Conservation (phyloP, 2,888 invertebrate species). For the Drosophila sordidapex region DNA sequence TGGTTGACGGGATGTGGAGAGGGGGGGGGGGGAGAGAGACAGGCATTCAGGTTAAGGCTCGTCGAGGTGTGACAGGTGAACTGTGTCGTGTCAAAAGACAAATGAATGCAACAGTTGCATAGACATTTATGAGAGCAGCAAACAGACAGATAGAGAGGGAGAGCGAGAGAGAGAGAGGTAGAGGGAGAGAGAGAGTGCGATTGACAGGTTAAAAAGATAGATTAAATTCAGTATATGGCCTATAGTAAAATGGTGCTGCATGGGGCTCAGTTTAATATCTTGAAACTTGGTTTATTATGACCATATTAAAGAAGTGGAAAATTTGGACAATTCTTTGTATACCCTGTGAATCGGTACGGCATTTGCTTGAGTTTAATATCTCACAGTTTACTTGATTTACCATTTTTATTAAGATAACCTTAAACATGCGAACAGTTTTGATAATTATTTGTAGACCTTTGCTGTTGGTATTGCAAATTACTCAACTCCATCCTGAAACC, state of each 20-base stretch:
- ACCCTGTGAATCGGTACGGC: not conserved
- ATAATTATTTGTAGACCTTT: not conserved
- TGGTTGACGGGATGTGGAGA: not conserved
- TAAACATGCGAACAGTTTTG: no score
- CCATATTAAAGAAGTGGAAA: not conserved
- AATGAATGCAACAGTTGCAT: constrained; percentile 41
- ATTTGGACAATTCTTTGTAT: not conserved
- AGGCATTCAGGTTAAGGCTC: not conserved
- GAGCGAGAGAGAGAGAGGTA: not conserved
- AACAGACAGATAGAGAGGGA: not conserved
- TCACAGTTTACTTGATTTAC: no score
- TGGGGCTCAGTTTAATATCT: not conserved
- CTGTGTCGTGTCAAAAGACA: constrained; percentile 16
- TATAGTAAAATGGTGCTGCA: not conserved
- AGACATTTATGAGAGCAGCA: constrained; percentile 27
- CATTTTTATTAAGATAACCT: no score
- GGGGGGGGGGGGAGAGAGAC: not conserved
- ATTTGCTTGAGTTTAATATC: not conserved
- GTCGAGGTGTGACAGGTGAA: constrained; percentile 28
- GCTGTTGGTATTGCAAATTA: not conserved
- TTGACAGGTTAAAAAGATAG: not conserved
- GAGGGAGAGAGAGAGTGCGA: not conserved
- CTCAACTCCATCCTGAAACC: not conserved
- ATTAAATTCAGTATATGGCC: not conserved
- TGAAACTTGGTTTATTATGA: not conserved